Base-by-base conservation (phyloP, 1,140 invertebrate species). In the Eubasilissa regina region DNA sequence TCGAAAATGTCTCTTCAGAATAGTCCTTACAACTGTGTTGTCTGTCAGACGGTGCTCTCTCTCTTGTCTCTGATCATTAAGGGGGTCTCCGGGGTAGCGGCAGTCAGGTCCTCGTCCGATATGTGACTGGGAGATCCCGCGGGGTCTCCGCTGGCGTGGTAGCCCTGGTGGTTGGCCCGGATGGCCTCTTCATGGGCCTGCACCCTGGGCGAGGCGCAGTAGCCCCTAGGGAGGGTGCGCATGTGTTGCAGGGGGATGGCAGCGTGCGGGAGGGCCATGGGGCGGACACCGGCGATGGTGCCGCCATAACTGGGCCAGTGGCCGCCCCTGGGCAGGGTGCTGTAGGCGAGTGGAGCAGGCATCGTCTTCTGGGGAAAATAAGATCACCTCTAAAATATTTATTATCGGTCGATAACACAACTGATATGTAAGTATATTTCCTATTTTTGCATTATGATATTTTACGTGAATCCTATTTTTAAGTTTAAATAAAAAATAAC, bases 241-340 rank as follows among this genome's bases (percentile, higher is more conserved):
- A 75, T 84, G 76, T 84, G 87, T 82, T 87, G 89, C 74, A 89
- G 84, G 17, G 88, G 86, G 84, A 90, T 87, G 73, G 89, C 87
- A 43, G 89, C 87, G 75, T 85, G 85, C n/a, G 85, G 84, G 60
- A 83, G 79, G 21, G 82, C 78, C 55, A 84, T 74, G 75, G 83
- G 84, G 17, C 85, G 83, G 9, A 84, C 83, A 21, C 85, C 85
- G 44, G 83, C 82, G 48, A 85, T 82, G 43, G 83, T 84, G 77
- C 84, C 85, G n/a, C 84, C 82, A 73, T 88, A 89, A 64, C 84
- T 80, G 8, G 87, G 84, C 87, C 88, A 89, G 66, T 87, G 84
- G 64, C 87, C 87, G 17, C 79, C 81, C 12, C 90, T 85, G 7
- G 90, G 90, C 76, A 91, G 85, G 6, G 90, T 91, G 77, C 86